Percentiles rank a stretch among this genome's conserved stretches.
phyloP scores from a whole-genome alignment of 35 echinoderm and acorn worm genomes.

The Stichopus chloronotus region DNA sequence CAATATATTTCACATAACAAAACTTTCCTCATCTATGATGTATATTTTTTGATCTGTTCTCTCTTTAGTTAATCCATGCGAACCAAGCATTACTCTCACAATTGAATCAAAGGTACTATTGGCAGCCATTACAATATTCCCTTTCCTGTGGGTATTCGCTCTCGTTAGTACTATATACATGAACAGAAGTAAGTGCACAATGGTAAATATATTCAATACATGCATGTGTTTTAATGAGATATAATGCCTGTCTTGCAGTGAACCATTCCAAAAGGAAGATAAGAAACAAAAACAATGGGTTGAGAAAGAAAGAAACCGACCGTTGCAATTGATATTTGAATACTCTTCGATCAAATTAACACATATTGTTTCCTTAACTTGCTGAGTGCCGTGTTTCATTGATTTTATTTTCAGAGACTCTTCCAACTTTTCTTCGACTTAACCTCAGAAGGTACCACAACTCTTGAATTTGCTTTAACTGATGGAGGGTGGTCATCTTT shows the following conservation, averaged over 20 bases:
- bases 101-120: conserved; percentile 35
- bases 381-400: no score
- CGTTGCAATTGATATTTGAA: neutral
- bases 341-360: neutral
- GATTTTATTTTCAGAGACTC: neutral
- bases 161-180: neutral
- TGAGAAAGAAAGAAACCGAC: neutral
- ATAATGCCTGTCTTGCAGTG: neutral
- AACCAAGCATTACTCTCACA: neutral
- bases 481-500: no score
- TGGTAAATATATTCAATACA: neutral
- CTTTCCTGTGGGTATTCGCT: conserved; percentile 37
- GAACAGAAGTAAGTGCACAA: conserved; percentile 3
- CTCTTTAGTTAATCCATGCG: neutral
- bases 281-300: neutral
- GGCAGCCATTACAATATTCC: conserved; percentile 23
- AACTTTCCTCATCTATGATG: no score
- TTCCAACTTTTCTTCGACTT: neutral
- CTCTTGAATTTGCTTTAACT: no score
- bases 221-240: neutral
- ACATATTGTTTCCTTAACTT: neutral
- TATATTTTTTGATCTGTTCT: neutral
- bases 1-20: neutral
- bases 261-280: neutral
- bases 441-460: neutral